Percentiles rank a stretch among this genome's conserved stretches.
phyloP scores from a whole-genome alignment of 2,797 vertebrate genomes.

The Peromyscus nudipes region DNA sequence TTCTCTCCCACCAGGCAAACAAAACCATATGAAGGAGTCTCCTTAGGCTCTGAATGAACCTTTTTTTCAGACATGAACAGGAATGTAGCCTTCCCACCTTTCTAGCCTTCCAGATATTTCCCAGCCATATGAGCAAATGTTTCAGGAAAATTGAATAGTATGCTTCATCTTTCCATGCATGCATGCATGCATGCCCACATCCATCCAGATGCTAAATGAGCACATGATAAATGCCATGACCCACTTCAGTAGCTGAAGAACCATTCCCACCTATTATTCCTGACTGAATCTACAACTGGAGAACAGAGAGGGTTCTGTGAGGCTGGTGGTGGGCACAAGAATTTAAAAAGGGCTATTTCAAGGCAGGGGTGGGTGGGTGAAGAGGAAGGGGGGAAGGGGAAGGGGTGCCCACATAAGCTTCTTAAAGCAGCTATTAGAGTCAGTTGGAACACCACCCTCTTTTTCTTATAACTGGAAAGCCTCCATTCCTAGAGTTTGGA shows the following conservation, averaged over 20 bases:
- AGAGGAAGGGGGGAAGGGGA: no score
- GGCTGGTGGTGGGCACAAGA: neutral
- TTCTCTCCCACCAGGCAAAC: neutral
- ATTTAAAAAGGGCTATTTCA: neutral
- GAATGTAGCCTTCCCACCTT: neutral
- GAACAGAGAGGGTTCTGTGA: neutral
- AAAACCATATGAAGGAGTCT: constrained; percentile 46
- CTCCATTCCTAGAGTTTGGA: neutral
- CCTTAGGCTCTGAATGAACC: neutral
- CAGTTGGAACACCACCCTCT: neutral
- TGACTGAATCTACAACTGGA: neutral
- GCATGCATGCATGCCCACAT: neutral
- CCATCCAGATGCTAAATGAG: neutral
- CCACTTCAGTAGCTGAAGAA: neutral
- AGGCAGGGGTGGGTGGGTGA: neutral
- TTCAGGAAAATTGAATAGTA: neutral
- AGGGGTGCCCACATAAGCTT: neutral
- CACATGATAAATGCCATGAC: neutral
- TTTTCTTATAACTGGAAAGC: constrained; percentile 6
- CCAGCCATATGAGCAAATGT: neutral
- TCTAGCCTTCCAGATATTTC: constrained; percentile 11
- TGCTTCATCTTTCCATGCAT: neutral
- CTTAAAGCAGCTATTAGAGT: neutral
- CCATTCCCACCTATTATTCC: neutral
- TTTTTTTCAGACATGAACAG: constrained; percentile 26